Base-by-base conservation (phyloP, 2,113 vertebrate genomes). In the Spheniscus mendiculus region DNA sequence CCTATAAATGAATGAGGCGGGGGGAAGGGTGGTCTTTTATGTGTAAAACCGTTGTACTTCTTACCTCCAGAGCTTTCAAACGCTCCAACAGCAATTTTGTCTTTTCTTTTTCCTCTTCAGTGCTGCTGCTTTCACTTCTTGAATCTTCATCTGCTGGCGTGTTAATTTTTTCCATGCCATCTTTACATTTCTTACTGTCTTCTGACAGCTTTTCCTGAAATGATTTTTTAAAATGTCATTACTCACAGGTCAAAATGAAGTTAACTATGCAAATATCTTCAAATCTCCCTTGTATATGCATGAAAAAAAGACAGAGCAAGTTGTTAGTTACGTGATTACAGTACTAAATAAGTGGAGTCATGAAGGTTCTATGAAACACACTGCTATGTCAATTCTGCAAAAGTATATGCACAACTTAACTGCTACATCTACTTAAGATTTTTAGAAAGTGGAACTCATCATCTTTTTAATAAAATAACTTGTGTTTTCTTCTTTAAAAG, bases 21-120 rank as follows among this genome's bases (percentile, higher is more conserved):
- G 40, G 70, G n/a, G 42, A n/a, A 93, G 42, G 38, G 55, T 70
- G 53, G 52, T 83, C 45, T 90, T 96, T 86, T 85, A 78, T 13
- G 53, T 83, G 44, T 84, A 52, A 90, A 91, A 82, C 34, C 2
- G 1, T 61, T 94, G 62, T 45, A 72, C 59, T 96, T 90, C 98
- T 98, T 99, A 99, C 99, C 99, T 99, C 99, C 83, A 99, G 97
- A 96, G 98, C 97, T 97, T 98, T 99, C 91, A 99, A 92, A 89
- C 98, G 98, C 96, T 99, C 98, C 93, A 99, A 82, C 2, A 99
- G 98, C 88, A 97, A 91, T 95, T 95, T 98, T 92, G 98, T 98
- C 96, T 98, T 98, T 80, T 98, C 99, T 85, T 98, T 98, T 86
- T 98, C 98, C 81, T 98, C 98, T 23, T 99, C 98, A 22, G 95